Evolutionary conservation across 1,140 invertebrate species (phyloP).

Genomic region (Maniola jurtina): DNA sequence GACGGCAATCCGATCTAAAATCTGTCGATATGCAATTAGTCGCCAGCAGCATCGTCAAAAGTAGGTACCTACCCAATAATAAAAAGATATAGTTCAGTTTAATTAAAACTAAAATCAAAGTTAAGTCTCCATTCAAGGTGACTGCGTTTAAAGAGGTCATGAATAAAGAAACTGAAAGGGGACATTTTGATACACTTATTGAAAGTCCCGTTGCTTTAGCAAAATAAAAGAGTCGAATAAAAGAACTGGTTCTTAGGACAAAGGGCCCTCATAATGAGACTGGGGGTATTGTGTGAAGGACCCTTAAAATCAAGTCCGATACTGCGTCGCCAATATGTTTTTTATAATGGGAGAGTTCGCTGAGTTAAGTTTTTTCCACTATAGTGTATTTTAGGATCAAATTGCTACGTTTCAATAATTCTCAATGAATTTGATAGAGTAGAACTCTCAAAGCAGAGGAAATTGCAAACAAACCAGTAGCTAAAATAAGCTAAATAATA

Average conservation of each 20-base stretch:
- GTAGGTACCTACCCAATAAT: conserved; percentile 7
- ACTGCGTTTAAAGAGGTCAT: conserved; percentile 52
- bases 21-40: too few relatives aligned
- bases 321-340: conserved; percentile 64
- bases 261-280: conserved; percentile 76
- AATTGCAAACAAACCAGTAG: too few relatives aligned
- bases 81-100: conserved; percentile 51
- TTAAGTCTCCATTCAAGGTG: conserved; percentile 54
- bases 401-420: too few relatives aligned
- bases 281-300: conserved; percentile 68
- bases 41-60: not conserved
- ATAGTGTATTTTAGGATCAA: not conserved
- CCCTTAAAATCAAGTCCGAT: conserved; percentile 59
- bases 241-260: conserved; percentile 76
- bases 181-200: conserved; percentile 75
- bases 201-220: conserved; percentile 64
- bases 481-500: too few relatives aligned
- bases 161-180: conserved; percentile 57
- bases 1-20: too few relatives aligned
- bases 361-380: not conserved
- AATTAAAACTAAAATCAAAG: conserved; percentile 71
- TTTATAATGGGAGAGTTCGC: conserved; percentile 47
- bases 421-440: too few relatives aligned
- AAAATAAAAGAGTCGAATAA: conserved; percentile 64
- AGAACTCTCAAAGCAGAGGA: too few relatives aligned